phyloP scores from a whole-genome alignment of 2,888 invertebrate genomes.

The Nasonia oneida region DNA sequence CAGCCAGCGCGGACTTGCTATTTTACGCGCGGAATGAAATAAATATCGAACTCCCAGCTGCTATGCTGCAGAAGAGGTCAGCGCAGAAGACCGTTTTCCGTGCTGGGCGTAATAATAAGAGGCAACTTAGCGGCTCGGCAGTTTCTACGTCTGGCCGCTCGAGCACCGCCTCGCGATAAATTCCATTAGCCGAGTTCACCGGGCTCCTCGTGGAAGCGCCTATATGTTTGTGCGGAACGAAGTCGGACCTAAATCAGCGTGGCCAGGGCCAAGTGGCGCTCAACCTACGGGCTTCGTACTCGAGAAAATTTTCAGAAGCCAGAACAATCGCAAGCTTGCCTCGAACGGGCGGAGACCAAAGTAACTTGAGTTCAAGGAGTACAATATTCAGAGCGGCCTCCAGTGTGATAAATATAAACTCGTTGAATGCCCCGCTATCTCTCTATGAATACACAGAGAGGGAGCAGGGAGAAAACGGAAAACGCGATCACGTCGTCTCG shows the following conservation, averaged over 20 bases:
- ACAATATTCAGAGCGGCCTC: neutral
- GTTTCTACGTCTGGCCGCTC: slow-evolving; percentile 67
- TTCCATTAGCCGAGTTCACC: slow-evolving; percentile 74
- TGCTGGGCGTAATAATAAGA: slow-evolving; percentile 51
- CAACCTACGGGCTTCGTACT: slow-evolving; percentile 23
- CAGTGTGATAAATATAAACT: neutral
- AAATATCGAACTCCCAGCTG: neutral
- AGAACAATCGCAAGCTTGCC: too few relatives aligned
- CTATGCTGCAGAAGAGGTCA: neutral
- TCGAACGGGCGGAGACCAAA: too few relatives aligned
- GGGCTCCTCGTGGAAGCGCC: slow-evolving; percentile 59
- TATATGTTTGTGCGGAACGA: too few relatives aligned
- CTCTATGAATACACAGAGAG: neutral
- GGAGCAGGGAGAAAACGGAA: neutral
- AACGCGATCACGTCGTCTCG: slow-evolving; percentile 20
- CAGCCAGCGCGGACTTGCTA: neutral
- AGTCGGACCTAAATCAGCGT: slow-evolving; percentile 65
- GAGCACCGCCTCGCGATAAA: slow-evolving; percentile 70
- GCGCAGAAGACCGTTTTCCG: slow-evolving; percentile 41
- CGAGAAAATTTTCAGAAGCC: too few relatives aligned
- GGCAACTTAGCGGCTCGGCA: slow-evolving; percentile 56
- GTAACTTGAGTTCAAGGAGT: too few relatives aligned
- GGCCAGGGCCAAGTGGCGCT: neutral
- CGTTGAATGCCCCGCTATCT: neutral
- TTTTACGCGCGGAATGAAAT: neutral